Conservation (phyloP, 1,140 invertebrate species). For the Drosophila mojavensis region DNA sequence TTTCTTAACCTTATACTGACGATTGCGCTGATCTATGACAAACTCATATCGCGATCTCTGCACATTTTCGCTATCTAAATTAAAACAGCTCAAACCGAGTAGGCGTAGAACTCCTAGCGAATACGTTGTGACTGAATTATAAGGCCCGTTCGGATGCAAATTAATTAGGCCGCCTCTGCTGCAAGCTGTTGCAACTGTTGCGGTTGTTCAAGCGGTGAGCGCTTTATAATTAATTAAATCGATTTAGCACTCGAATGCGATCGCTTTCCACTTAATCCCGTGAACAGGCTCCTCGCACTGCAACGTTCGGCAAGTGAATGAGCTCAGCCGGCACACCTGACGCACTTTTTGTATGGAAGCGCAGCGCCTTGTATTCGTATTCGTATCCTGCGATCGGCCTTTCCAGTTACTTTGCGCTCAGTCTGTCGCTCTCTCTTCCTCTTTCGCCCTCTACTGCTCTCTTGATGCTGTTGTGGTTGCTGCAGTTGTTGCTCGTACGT, state of each 20-base stretch:
- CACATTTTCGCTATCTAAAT: constrained; percentile 84
- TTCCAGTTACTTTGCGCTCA: constrained; percentile 28
- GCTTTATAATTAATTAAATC: not conserved
- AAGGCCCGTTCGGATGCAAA: constrained; percentile 63
- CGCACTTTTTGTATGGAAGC: constrained; percentile 52
- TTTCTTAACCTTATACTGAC: constrained; percentile 84
- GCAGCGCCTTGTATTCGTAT: constrained; percentile 8
- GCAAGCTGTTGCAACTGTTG: constrained; percentile 47
- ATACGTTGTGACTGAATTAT: constrained; percentile 84
- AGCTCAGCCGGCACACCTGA: constrained; percentile 47
- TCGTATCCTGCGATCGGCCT: constrained; percentile 63
- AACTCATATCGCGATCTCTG: constrained; percentile 85
- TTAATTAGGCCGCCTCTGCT: constrained; percentile 49
- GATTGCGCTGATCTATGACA: constrained; percentile 83
- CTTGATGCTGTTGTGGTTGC: constrained; percentile 15
- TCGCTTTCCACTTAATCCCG: not conserved
- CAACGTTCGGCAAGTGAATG: constrained; percentile 57
- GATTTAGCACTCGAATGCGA: not conserved
- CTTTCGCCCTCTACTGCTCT: constrained; percentile 15
- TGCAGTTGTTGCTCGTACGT: constrained; percentile 6
- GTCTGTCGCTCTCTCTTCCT: constrained; percentile 13
- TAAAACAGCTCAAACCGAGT: constrained; percentile 76
- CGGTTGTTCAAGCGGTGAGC: constrained; percentile 32
- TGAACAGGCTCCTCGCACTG: constrained; percentile 22
- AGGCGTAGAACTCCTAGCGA: constrained; percentile 80